A percentile compares a stretch with the other conserved stretches of the same genome.
Conservation (phyloP, 2,888 invertebrate species). For the Dicycla oo region DNA sequence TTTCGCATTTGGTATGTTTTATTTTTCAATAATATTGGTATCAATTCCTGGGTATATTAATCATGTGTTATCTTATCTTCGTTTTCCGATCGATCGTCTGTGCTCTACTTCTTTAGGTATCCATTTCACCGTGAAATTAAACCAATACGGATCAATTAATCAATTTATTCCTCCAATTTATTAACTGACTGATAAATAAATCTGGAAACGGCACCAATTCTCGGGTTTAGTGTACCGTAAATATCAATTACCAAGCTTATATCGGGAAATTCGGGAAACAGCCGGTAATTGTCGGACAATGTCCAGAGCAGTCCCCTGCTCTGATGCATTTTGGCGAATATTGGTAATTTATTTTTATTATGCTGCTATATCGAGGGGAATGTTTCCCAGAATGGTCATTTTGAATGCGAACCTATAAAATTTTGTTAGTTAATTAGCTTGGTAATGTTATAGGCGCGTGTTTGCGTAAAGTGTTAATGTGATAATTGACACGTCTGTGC, state of each 20-base stretch:
- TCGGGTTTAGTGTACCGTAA: slow-evolving; percentile 84
- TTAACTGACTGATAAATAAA: slow-evolving; percentile 78
- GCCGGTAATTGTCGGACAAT: slow-evolving; percentile 78
- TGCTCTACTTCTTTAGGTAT: slow-evolving; percentile 7
- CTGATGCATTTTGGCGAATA: slow-evolving; percentile 81
- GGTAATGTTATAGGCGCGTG: slow-evolving; percentile 60
- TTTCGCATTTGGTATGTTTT: background rate
- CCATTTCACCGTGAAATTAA: slow-evolving; percentile 43
- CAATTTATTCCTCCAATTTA: slow-evolving; percentile 64
- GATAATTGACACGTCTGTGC: slow-evolving; percentile 23
- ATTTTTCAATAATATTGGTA: background rate
- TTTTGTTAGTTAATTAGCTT: slow-evolving; percentile 74
- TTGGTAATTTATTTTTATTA: slow-evolving; percentile 88
- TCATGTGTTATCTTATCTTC: background rate
- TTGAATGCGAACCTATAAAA: slow-evolving; percentile 72
- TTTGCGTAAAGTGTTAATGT: slow-evolving; percentile 46
- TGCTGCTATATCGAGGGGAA: slow-evolving; percentile 74
- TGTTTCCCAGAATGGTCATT: slow-evolving; percentile 75
- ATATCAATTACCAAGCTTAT: slow-evolving; percentile 86
- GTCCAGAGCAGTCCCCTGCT: slow-evolving; percentile 57
- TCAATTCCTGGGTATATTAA: background rate
- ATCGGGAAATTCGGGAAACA: slow-evolving; percentile 81
- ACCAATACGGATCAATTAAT: slow-evolving; percentile 50
- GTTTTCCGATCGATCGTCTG: slow-evolving; percentile 13
- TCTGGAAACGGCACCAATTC: slow-evolving; percentile 71